Conservation (phyloP, 1,140 invertebrate genomes). For the Lineus longissimus region DNA sequence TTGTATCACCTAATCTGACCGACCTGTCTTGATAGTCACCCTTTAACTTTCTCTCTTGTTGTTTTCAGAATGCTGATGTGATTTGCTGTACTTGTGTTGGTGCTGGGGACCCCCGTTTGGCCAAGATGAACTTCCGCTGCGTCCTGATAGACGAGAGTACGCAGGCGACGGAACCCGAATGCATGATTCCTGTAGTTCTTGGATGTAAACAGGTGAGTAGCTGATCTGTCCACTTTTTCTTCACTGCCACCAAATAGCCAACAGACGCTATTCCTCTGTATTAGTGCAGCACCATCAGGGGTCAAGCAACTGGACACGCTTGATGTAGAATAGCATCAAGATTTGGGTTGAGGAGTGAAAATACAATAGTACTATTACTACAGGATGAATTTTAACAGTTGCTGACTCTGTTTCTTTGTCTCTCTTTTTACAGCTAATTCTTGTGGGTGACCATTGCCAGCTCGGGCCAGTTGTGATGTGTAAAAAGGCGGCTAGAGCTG, state of each 20-base stretch:
- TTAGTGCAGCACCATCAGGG: too few relatives aligned
- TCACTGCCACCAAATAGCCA: too few relatives aligned
- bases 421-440: constrained; percentile 67
- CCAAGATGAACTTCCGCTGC: constrained; percentile 89
- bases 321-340: too few relatives aligned
- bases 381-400: too few relatives aligned
- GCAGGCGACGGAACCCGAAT: constrained; percentile 96
- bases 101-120: constrained; percentile 89
- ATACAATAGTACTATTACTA: too few relatives aligned
- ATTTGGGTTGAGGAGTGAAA: too few relatives aligned
- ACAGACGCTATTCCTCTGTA: too few relatives aligned
- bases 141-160: constrained; percentile 96
- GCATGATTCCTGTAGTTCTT: constrained; percentile 96
- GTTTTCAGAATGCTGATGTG: constrained; percentile 76
- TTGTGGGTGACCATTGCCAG: constrained; percentile 99
- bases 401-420: not conserved
- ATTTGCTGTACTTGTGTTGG: constrained; percentile 99
- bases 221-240: not conserved
- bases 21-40: too few relatives aligned
- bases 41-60: too few relatives aligned
- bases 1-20: too few relatives aligned
- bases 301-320: too few relatives aligned
- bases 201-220: constrained; percentile 76
- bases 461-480: constrained; percentile 98
- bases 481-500: constrained; percentile 95